Evolutionary conservation across 2,113 vertebrate genomes (phyloP).

Genomic region (Balaeniceps rex): DNA sequence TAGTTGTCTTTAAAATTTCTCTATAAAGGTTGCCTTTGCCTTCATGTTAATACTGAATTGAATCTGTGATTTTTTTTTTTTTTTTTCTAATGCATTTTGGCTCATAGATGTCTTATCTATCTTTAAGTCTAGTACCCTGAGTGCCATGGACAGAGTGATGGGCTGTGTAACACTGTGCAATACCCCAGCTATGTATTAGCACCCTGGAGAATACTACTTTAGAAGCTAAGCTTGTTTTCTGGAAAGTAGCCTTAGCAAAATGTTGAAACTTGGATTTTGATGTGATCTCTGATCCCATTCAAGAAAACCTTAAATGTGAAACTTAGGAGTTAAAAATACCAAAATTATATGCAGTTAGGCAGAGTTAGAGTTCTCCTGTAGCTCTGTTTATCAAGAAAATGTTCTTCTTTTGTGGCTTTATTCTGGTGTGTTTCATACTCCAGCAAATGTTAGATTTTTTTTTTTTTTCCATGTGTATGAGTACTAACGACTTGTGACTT

Average conservation of each 20-base stretch:
- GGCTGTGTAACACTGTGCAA: not conserved
- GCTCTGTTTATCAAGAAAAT: not conserved
- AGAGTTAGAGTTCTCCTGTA: not conserved
- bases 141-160: not conserved
- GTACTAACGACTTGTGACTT: not conserved
- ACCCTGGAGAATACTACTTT: not conserved
- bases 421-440: not conserved
- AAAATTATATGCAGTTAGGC: not conserved
- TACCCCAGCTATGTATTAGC: not conserved
- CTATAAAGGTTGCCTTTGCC: not conserved
- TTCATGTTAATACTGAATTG: not conserved
- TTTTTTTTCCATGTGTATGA: not conserved
- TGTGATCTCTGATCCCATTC: not conserved
- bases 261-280: not conserved
- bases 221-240: not conserved
- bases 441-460: not conserved
- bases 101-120: not conserved
- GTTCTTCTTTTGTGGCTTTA: not conserved
- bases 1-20: not conserved
- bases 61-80: not conserved
- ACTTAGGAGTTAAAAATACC: not conserved
- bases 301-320: not conserved
- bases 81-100: not conserved
- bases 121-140: not conserved
- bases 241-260: not conserved